phyloP scores from a whole-genome alignment of 2,113 vertebrate species.

The Hassar affinis region DNA sequence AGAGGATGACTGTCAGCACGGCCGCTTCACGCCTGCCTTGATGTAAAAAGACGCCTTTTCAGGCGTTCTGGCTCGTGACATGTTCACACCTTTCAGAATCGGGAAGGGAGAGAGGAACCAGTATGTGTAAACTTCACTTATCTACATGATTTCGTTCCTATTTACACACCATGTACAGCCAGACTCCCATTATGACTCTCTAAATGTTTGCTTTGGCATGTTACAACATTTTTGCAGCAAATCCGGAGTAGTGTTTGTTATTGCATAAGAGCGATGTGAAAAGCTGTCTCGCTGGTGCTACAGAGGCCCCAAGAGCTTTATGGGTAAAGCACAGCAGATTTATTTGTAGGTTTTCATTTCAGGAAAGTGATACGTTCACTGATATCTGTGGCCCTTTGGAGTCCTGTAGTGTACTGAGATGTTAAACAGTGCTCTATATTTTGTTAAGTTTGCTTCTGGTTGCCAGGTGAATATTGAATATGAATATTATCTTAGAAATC shows the following conservation, averaged over 20 bases:
- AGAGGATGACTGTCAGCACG: constrained; percentile 49
- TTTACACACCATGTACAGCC: constrained; percentile 7
- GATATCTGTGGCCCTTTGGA: not conserved
- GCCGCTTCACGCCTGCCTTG: constrained; percentile 51
- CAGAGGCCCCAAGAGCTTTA: not conserved
- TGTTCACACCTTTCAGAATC: constrained; percentile 48
- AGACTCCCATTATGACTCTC: not conserved
- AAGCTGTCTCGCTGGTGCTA: not conserved
- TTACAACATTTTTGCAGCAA: constrained; percentile 18
- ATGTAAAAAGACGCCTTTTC: constrained; percentile 55
- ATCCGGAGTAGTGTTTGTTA: constrained; percentile 12
- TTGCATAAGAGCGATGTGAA: constrained; percentile 7
- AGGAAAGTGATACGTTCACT: not conserved
- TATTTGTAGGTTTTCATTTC: constrained; percentile 3
- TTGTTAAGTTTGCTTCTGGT: no score
- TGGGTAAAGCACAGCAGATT: not conserved
- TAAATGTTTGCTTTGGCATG: constrained; percentile 37
- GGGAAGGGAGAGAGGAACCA: constrained; percentile 6
- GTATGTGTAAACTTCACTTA: constrained; percentile 28
- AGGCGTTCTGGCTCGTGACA: constrained; percentile 49
- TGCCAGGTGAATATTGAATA: no score
- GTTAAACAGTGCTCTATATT: no score
- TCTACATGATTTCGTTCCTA: not conserved
- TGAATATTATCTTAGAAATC: no score
- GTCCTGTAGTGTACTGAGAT: not conserved